Conservation (phyloP, 1,140 invertebrate genomes). For the Atta texana region DNA sequence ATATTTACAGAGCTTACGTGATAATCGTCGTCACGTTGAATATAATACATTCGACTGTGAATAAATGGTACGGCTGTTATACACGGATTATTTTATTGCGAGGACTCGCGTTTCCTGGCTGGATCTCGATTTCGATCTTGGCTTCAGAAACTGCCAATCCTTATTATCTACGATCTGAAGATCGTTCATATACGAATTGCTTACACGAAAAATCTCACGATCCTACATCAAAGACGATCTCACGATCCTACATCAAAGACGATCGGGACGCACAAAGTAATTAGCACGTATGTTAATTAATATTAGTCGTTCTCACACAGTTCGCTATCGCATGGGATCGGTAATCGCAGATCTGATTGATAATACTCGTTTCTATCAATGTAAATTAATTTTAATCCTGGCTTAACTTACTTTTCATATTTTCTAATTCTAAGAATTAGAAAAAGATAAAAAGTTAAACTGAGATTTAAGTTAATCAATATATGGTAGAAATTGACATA, state of each 20-base stretch:
- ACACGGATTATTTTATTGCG: slow-evolving; percentile 47
- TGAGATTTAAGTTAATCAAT: no score
- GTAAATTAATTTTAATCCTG: no score
- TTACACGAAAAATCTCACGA: background rate
- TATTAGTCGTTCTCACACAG: background rate
- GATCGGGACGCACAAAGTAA: slow-evolving; percentile 18
- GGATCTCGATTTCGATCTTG: background rate
- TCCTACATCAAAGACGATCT: background rate
- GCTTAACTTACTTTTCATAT: no score
- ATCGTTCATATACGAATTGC: slow-evolving; percentile 28
- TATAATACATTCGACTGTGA: slow-evolving; percentile 63
- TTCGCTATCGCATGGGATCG: background rate
- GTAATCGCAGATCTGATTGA: background rate
- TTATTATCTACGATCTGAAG: background rate
- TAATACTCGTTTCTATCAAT: background rate
- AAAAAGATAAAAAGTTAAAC: no score
- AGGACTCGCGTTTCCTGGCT: slow-evolving; percentile 23
- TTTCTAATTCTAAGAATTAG: no score
- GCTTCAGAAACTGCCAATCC: background rate
- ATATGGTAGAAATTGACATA: no score
- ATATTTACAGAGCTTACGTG: slow-evolving; percentile 48
- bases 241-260: background rate
- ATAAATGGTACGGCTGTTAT: slow-evolving; percentile 59
- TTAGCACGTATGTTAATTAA: slow-evolving; percentile 31
- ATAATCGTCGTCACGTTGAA: slow-evolving; percentile 65